phyloP scores from a whole-genome alignment of 2,888 invertebrate species.

The Eilema caniola region DNA sequence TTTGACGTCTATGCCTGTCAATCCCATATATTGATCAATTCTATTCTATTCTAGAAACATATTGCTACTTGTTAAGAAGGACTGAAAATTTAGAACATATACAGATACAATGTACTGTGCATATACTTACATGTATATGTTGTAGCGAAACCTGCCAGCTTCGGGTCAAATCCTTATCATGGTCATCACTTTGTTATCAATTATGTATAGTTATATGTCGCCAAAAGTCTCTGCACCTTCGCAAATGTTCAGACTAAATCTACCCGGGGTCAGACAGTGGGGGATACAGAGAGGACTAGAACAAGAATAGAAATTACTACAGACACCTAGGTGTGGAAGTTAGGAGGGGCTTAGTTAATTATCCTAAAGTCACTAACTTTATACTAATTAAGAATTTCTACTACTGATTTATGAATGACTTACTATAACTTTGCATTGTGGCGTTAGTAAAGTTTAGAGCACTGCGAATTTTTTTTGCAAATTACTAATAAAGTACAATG shows the following conservation, averaged over 20 bases:
- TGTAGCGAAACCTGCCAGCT: slow-evolving; percentile 40
- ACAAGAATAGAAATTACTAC: slow-evolving; percentile 57
- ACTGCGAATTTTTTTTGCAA: background rate
- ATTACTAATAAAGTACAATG: background rate
- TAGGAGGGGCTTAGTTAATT: slow-evolving; percentile 6
- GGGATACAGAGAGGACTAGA: slow-evolving; percentile 59
- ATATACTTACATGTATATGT: slow-evolving; percentile 47
- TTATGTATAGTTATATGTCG: slow-evolving; percentile 24
- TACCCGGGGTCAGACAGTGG: slow-evolving; percentile 57
- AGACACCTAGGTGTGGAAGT: slow-evolving; percentile 35
- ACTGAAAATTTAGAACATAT: background rate
- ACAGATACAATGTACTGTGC: background rate
- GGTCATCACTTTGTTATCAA: slow-evolving; percentile 40
- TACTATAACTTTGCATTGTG: background rate
- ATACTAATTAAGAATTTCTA: background rate
- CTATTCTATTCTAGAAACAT: too few species aligned
- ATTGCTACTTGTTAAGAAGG: background rate
- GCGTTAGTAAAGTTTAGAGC: background rate
- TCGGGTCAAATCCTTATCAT: slow-evolving; percentile 52
- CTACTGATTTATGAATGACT: background rate
- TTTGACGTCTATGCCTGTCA: background rate
- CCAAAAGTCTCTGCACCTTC: slow-evolving; percentile 52
- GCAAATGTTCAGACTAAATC: slow-evolving; percentile 56
- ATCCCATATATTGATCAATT: too few species aligned
- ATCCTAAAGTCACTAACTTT: background rate